Evolutionary conservation across 1,140 invertebrate species (phyloP), one percentile per base, ranked within the genome.

Genomic region (Pseudoatta argentina): DNA sequence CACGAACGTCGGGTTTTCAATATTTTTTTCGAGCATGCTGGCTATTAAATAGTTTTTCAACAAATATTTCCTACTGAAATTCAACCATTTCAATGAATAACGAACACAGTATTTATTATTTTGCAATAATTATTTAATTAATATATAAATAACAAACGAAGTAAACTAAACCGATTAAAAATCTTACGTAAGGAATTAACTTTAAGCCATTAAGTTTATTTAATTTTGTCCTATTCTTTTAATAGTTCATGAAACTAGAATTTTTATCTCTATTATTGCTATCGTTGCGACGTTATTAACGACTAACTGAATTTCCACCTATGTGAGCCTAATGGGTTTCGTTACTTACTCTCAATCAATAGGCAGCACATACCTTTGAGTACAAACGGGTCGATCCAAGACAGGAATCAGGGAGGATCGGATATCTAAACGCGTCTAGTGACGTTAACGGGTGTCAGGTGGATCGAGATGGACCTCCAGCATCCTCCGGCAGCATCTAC

Each of bases 371-470:
- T 39, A 57, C 27, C n/a, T 27, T 81, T 18, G 12, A 24, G 53
- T 27, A 44, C 34, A 21, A 44, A n/a, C 16, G 51, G 24, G 12
- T 51, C 34, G 67, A 51, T 44, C 21, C 73, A 3, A 39, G 30
- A 3, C n/a, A 64, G 57, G 8, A 30, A 30, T 78, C 67, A 44
- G 61, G 55, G 34, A 71, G 61, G 81, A 88, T 88, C 67, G 85
- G 69, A 64, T 89, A 89, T 86, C 88, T 78, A 92, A 88, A 88
- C 88, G 81, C 73, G 87, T 91, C 88, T 91, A 92, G 87, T 73
- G 89, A 87, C 86, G 89, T 92, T 93, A 93, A 92, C 90, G 85
- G 86, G 86, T 90, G 88, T 93, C 92, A 92, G 91, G 90, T 92
- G 91, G 82, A 82, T 88, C 77, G 79, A 66, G 85, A 92, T 91